Evolutionary conservation across 2,888 invertebrate species (phyloP).

Genomic region (Beris morrisii): DNA sequence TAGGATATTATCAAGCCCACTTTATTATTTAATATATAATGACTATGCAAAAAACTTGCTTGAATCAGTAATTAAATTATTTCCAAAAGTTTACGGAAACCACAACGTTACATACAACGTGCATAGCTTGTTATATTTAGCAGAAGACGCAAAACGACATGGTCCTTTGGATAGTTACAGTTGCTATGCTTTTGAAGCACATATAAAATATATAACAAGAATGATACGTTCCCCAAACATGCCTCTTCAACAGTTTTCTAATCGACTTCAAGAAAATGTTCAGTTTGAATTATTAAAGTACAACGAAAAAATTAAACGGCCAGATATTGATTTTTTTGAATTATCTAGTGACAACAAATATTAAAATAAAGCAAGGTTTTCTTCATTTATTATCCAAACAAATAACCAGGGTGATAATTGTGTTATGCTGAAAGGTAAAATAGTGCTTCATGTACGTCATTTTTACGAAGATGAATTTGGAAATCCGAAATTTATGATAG

Average conservation of each 20-base stretch:
- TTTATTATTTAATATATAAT: slow-evolving; percentile 6
- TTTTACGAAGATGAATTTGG: neutral
- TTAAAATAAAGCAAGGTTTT: neutral
- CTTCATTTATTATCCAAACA: neutral
- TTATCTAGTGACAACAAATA: neutral
- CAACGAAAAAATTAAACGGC: neutral
- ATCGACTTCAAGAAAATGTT: neutral
- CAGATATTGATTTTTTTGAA: neutral
- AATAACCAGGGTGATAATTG: slow-evolving; percentile 1
- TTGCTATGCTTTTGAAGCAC: slow-evolving; percentile 38
- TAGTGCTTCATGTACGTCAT: neutral
- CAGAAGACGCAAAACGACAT: slow-evolving; percentile 36
- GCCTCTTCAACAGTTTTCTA: slow-evolving; percentile 42
- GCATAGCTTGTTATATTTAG: slow-evolving; percentile 34
- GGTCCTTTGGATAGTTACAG: slow-evolving; percentile 38
- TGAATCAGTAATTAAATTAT: neutral
- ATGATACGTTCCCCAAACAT: slow-evolving; percentile 51
- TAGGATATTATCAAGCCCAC: slow-evolving; percentile 7
- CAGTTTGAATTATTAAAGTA: neutral
- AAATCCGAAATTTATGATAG: neutral
- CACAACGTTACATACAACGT: slow-evolving; percentile 30
- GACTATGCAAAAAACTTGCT: slow-evolving; percentile 3
- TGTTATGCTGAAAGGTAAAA: slow-evolving; percentile 6
- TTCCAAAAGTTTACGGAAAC: slow-evolving; percentile 7
- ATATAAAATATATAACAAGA: slow-evolving; percentile 37